Base-by-base conservation (phyloP, 2,113 vertebrate genomes). In the Carassius gibelio region DNA sequence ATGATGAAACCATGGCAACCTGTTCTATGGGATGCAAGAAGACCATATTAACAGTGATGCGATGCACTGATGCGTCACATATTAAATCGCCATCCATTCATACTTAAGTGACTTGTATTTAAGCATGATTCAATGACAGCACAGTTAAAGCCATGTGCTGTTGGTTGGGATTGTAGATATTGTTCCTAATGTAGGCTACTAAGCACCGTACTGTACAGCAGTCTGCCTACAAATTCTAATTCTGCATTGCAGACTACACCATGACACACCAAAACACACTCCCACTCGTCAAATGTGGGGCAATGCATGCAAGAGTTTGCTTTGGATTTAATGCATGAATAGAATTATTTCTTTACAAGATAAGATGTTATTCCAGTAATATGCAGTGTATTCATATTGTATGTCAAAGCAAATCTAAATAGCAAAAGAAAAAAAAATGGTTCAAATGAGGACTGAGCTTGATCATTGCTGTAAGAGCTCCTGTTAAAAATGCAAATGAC, bases 171-270 rank as follows among this genome's bases (percentile, higher is more conserved):
- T 81, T 83, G 91, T 87, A 90, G 88, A 78, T n/a, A 30, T 23
- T 91, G 90, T 91, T 78, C 89, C 36, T 77, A 75, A 90, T 89
- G 69, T 87, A 83, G 84, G 85, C 86, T 82, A 81, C 23, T 82
- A 76, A 78, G 48, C 48, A 77, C 2, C 8, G 14, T 72, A 80
- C 64, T 83, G 66, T 89, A 84, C 50, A 36, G 9, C 75, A 71
- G 8, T 66, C 85, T 85, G 75, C 84, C 80, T 82, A 59, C 69
- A 86, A 86, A 90, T 89, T 89, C 87, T 36, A 89, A 78, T 90
- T 90, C 88, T 93, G 91, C 91, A 91, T 36, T 91, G 90, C 89
- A 90, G 92, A 84, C 79, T 72, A 21, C 71, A 69, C 45, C 76
- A 76, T 61, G 83, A 88, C 72, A 91, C 87, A 87, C 76, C 76